Evolutionary conservation across 2,888 invertebrate genomes (phyloP).

Genomic region (Hypomecis punctinalis): DNA sequence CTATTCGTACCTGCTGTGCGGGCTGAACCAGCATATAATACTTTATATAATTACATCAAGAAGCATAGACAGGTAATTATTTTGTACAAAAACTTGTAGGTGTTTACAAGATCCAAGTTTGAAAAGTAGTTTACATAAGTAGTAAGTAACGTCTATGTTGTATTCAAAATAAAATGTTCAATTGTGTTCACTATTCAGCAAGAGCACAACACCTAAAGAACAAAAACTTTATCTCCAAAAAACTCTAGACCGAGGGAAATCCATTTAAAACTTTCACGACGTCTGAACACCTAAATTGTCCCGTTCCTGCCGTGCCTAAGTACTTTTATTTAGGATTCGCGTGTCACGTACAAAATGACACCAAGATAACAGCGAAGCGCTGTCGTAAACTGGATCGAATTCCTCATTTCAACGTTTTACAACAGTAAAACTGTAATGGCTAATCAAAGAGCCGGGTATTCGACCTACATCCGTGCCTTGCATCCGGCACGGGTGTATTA

Average conservation of each 20-base stretch:
- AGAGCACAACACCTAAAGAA: too few relatives aligned
- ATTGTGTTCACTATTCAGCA: too few relatives aligned
- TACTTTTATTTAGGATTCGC: neutral
- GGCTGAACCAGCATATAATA: too few relatives aligned
- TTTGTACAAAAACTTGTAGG: too few relatives aligned
- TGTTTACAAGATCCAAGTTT: too few relatives aligned
- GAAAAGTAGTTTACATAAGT: too few relatives aligned
- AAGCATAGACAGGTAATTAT: too few relatives aligned
- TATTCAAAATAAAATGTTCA: too few relatives aligned
- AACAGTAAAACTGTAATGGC: constrained; percentile 21
- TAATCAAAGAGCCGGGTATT: constrained; percentile 18
- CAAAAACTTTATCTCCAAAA: too few relatives aligned
- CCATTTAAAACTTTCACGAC: constrained; percentile 5
- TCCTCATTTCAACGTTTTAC: constrained; percentile 24
- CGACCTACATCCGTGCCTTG: constrained; percentile 15
- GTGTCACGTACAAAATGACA: constrained; percentile 20
- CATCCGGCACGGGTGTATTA: constrained; percentile 22
- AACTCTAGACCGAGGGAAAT: neutral
- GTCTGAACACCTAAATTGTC: constrained; percentile 2
- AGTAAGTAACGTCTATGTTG: too few relatives aligned
- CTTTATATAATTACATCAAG: too few relatives aligned
- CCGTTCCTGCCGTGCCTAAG: neutral
- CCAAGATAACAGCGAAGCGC: constrained; percentile 16
- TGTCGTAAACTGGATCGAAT: constrained; percentile 18
- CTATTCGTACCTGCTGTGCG: too few relatives aligned